Conservation (phyloP, 2,888 invertebrate species). For the Sceliomorpha sp. region DNA sequence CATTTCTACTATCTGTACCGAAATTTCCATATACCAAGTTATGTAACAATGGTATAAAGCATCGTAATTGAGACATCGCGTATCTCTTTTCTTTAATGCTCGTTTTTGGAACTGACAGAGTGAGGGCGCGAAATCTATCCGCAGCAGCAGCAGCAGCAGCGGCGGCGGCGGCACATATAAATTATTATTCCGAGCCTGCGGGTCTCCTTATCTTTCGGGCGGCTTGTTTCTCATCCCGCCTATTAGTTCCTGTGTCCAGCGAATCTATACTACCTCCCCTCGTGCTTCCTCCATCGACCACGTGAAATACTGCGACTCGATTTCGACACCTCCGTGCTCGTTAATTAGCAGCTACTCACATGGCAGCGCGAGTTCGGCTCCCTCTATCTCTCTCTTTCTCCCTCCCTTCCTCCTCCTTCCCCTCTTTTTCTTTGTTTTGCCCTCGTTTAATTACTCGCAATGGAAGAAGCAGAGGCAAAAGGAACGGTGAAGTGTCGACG, state of each 20-base stretch:
- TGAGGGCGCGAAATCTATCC: conserved; percentile 23
- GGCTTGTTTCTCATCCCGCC: conserved; percentile 75
- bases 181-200: conserved; percentile 70
- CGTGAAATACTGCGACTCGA: conserved; percentile 76
- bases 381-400: not conserved
- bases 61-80: conserved; percentile 32
- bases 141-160: conserved; percentile 18
- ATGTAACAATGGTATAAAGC: conserved; percentile 10
- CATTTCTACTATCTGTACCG: no score
- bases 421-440: no score
- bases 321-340: conserved; percentile 73
- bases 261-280: conserved; percentile 61
- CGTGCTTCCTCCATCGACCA: conserved; percentile 34
- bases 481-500: no score
- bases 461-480: no score
- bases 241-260: conserved; percentile 74
- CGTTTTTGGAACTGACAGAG: conserved; percentile 6
- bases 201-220: conserved; percentile 70
- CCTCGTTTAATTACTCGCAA: no score
- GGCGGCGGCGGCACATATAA: conserved; percentile 58
- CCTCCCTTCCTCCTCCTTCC: no score
- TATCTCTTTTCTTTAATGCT: conserved; percentile 8
- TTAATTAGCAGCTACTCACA: conserved; percentile 68
- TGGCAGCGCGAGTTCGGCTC: not conserved
- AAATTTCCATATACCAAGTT: no score